Evolutionary conservation across 2,888 invertebrate species (phyloP), one percentile per base, ranked within the genome.

Genomic region (Theodoxus fluviatilis): DNA sequence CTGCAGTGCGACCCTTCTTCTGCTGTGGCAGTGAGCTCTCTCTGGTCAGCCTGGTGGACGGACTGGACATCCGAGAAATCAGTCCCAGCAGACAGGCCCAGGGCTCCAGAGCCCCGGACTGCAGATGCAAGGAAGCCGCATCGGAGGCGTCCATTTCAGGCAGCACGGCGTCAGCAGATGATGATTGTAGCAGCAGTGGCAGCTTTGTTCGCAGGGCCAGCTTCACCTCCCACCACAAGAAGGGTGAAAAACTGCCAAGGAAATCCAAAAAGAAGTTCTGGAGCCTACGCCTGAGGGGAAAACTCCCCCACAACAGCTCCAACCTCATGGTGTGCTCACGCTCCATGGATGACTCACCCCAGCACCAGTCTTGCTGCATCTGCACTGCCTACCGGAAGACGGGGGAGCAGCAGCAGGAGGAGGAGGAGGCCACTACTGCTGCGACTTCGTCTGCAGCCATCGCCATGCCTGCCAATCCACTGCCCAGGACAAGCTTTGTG

Each of bases 311-410:
- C 22, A 52, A 64, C 1, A 28, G 43, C 12, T 35, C 63, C 12
- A 49, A 43, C 64, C 55, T 38, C 0, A 38, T 38, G 4, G 40
- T 47, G 25, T 64, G 68, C 33, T 38, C 43, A 15, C 68, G 40
- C 12, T 38, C 40, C 18, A 49, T 38, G 7, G 61, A 55, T 40
- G 37, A 37, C 7, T 37, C 71, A 28, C 37, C 68, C 57, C 67
- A 70, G 9, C 70, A 70, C 6, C 57, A 67, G 47, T 68, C 71
- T 25, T 57, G 73, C 7, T 92, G 92, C 84, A 90, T 91, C 22
- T 92, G 92, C 82, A 92, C 92, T 0, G 91, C 91, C 2, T 92
- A 91, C 84, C 83, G 91, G n/a, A 88, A 91, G 92, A 91, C 49
- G n/a, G n/a, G n/a, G n/a, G n/a, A n/a, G n/a, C n/a, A n/a, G n/a